Evolutionary conservation across 2,113 vertebrate species (phyloP).

Genomic region (Pyrgilauda ruficollis): DNA sequence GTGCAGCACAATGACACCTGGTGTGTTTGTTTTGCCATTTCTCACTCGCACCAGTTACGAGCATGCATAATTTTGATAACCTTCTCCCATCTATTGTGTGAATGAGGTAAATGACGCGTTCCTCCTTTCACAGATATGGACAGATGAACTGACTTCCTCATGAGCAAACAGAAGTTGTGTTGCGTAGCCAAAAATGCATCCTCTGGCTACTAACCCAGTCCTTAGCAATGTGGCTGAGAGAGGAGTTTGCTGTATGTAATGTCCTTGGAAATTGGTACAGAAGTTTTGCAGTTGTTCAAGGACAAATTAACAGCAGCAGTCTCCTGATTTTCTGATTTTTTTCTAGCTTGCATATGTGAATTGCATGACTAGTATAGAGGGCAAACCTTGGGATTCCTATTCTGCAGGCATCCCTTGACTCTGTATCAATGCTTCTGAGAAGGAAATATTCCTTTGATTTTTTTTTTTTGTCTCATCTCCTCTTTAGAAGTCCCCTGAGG

Average conservation of each 20-base stretch:
- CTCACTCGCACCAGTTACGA: not conserved
- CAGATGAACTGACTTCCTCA: not conserved
- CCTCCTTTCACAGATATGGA: not conserved
- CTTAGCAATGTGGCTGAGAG: not conserved
- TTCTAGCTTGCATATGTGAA: not conserved
- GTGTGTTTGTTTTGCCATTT: not conserved
- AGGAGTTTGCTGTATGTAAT: not conserved
- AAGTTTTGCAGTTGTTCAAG: not conserved
- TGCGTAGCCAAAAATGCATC: not conserved
- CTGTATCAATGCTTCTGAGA: not conserved
- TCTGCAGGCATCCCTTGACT: not conserved
- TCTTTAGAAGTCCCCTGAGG: not conserved
- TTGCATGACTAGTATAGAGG: fast-evolving
- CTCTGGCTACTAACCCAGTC: not conserved
- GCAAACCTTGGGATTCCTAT: not conserved
- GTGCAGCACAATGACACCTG: not conserved
- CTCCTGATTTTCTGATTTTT: not conserved
- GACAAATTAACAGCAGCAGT: not conserved
- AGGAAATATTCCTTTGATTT: not conserved
- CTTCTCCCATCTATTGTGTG: not conserved
- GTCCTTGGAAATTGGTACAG: not conserved
- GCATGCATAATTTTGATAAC: not conserved
- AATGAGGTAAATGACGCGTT: not conserved
- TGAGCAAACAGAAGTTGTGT: not conserved
- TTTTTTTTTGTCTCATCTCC: not conserved